Conservation (phyloP, 2,797 vertebrate species). For the Takifugu rubripes region DNA sequence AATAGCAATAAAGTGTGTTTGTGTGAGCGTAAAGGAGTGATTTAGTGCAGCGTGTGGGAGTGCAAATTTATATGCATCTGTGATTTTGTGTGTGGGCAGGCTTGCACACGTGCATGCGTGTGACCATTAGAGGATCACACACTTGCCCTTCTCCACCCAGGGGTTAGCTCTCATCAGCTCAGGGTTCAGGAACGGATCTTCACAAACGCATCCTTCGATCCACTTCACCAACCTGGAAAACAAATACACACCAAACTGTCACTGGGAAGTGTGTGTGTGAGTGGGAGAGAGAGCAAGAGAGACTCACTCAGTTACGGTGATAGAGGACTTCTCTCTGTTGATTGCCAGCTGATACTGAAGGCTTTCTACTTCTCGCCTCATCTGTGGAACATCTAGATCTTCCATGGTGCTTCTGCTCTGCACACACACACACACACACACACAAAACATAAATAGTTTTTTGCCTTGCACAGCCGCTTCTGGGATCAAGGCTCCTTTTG, state of each 20-base stretch:
- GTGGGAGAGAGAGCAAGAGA: constrained; percentile 4
- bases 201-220: constrained; percentile 89
- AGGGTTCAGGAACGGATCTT: constrained; percentile 93
- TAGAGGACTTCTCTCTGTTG: constrained; percentile 91
- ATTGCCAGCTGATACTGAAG: constrained; percentile 92
- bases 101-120: constrained; percentile 40
- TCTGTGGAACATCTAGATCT: constrained; percentile 88
- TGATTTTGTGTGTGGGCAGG: constrained; percentile 30
- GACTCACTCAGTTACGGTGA: constrained; percentile 92
- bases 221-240: constrained; percentile 86
- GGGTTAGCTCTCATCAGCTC: constrained; percentile 95
- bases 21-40: constrained; percentile 14
- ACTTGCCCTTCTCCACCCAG: constrained; percentile 97
- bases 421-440: constrained; percentile 3
- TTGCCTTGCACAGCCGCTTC: neutral
- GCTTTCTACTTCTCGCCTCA: constrained; percentile 94
- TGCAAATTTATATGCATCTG: constrained; percentile 47
- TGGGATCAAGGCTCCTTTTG: neutral
- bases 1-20: constrained; percentile 27
- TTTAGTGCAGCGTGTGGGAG: constrained; percentile 43
- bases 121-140: constrained; percentile 81
- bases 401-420: constrained; percentile 79
- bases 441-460: neutral
- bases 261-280: neutral
- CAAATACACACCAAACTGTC: constrained; percentile 1